These are phyloP conservation scores for Arge pagana DNA, from an alignment of 2,888 invertebrate species.

Conservation along the genomic window DNA sequence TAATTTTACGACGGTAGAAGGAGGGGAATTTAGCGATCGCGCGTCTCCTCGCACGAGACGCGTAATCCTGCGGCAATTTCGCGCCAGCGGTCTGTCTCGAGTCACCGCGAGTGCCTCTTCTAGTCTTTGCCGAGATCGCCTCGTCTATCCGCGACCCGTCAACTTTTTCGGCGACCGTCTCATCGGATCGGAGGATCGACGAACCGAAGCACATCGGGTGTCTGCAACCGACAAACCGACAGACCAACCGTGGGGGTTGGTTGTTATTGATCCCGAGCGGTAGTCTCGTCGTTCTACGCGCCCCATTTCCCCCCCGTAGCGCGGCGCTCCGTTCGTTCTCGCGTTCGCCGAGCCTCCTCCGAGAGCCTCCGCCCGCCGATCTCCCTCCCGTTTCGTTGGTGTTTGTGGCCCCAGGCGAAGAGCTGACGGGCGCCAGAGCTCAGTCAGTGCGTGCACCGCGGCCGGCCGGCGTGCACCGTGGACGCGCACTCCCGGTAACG, in stretches of 20 bases:
- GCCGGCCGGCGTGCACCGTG: conserved; percentile 52
- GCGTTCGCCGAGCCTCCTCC: conserved; percentile 7
- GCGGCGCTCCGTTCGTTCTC: not conserved
- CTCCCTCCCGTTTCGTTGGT: conserved; percentile 19
- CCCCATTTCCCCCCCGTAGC: conserved; percentile 1
- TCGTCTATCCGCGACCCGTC: not conserved
- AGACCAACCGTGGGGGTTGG: conserved; percentile 33
- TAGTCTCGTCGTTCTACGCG: conserved; percentile 8
- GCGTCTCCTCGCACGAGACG: too few species aligned
- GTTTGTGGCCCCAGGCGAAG: conserved; percentile 21
- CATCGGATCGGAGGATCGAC: too few species aligned
- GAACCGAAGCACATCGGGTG: too few species aligned
- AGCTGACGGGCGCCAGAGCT: conserved; percentile 30
- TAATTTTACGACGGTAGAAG: too few species aligned
- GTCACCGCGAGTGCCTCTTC: conserved; percentile 6
- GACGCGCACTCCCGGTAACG: conserved; percentile 34
- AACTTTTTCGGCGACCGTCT: not conserved
- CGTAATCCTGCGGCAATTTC: too few species aligned
- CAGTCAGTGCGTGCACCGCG: conserved; percentile 53
- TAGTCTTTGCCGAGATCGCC: not conserved
- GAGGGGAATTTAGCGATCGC: too few species aligned
- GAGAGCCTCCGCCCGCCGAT: conserved; percentile 1
- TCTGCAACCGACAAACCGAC: conserved; percentile 9
- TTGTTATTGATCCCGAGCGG: conserved; percentile 44
- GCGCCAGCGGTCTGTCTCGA: conserved; percentile 7